Percentiles rank a stretch among this genome's conserved stretches.
phyloP scores from a whole-genome alignment of 2,113 vertebrate species.

The Thinocorus orbignyianus region DNA sequence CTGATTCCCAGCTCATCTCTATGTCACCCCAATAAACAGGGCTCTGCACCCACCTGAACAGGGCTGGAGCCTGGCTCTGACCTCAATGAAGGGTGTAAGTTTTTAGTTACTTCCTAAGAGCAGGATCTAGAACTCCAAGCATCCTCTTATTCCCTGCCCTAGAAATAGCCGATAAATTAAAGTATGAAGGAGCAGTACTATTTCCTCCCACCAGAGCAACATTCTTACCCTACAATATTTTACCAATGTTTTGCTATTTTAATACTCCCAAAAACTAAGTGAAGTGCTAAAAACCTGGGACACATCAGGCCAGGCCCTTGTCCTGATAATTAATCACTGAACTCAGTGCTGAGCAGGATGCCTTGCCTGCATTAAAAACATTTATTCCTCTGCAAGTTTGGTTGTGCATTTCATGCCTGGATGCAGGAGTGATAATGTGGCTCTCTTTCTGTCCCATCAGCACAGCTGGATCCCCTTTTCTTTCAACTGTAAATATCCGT shows the following conservation, averaged over 20 bases:
- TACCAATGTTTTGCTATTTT: neutral
- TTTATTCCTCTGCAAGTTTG: neutral
- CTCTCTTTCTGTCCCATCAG: constrained; percentile 20
- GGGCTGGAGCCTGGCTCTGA: neutral
- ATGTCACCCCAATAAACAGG: neutral
- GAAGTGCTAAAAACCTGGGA: neutral
- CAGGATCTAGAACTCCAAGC: neutral
- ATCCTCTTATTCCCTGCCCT: neutral
- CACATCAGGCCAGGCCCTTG: neutral
- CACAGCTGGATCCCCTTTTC: constrained; percentile 29
- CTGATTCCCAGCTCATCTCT: neutral
- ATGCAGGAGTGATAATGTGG: neutral
- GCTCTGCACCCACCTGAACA: neutral
- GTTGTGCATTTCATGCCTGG: constrained; percentile 27
- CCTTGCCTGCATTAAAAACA: neutral
- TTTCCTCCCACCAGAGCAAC: neutral
- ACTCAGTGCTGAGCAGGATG: neutral
- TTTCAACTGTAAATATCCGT: neutral
- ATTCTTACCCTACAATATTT: neutral
- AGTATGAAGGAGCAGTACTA: neutral
- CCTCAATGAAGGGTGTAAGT: neutral
- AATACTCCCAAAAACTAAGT: neutral
- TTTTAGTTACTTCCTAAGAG: neutral
- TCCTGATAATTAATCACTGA: neutral
- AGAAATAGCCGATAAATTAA: neutral